Percentiles rank a stretch among this genome's conserved stretches.
These are phyloP conservation scores for Aplysina aerophoba DNA, from an alignment of 37 sponge, comb jelly and placozoan genomes.

Conservation along the genomic window DNA sequence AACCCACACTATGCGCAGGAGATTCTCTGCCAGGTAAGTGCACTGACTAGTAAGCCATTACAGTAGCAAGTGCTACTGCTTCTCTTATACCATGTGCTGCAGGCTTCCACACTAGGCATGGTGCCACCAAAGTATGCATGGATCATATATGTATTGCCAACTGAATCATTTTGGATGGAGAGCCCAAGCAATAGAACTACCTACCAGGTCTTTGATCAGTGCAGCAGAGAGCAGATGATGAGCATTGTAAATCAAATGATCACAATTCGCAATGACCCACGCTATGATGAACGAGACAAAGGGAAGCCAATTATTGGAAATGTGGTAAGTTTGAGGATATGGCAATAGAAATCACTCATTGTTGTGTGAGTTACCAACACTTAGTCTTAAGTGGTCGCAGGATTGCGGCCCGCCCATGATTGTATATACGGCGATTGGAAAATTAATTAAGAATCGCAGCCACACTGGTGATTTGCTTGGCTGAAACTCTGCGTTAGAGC, in stretches of 20 bases:
- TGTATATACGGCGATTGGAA: too few species aligned
- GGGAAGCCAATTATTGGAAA: conserved; percentile 18
- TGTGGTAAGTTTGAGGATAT: conserved; percentile 25
- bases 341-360: too few species aligned
- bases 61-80: too few species aligned
- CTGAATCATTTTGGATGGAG: conserved; percentile 45
- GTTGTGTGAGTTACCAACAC: too few species aligned
- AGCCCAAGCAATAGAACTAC: neutral
- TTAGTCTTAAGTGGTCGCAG: too few species aligned
- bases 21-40: too few species aligned
- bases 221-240: neutral
- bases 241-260: conserved; percentile 32
- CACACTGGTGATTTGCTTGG: too few species aligned
- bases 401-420: too few species aligned
- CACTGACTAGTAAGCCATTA: too few species aligned
- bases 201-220: conserved; percentile 30
- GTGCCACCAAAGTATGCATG: conserved; percentile 42
- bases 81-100: neutral
- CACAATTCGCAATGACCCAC: conserved; percentile 48
- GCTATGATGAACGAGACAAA: neutral
- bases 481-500: too few species aligned
- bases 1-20: neutral
- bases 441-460: too few species aligned
- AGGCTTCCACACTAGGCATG: conserved; percentile 54
- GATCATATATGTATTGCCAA: conserved; percentile 57